A percentile compares a stretch with the other conserved stretches of the same genome.
Conservation (phyloP, 2,888 invertebrate species). For the Cantharis rustica region DNA sequence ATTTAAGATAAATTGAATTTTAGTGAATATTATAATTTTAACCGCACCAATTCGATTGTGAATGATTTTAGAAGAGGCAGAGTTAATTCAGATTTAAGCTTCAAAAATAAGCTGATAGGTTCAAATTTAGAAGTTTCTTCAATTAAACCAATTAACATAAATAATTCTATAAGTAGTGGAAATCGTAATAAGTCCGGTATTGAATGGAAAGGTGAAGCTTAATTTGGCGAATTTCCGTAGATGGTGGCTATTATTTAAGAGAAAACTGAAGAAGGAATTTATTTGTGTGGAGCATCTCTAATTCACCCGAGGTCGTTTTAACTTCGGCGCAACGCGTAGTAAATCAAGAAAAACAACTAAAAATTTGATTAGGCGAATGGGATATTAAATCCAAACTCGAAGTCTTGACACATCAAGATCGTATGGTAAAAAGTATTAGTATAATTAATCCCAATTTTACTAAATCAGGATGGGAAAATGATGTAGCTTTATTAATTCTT, state of each 20-base stretch:
- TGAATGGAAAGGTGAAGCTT: background rate
- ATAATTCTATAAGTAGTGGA: background rate
- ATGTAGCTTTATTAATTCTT: conserved; percentile 57
- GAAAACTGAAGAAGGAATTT: background rate
- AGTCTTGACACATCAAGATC: background rate
- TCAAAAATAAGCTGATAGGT: no score
- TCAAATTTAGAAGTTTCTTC: no score
- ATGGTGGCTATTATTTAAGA: background rate
- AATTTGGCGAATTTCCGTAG: background rate
- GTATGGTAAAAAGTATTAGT: background rate
- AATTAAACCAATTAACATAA: background rate
- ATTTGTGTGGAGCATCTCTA: background rate
- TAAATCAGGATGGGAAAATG: background rate
- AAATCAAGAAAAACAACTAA: background rate
- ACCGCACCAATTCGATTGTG: no score
- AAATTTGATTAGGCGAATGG: background rate
- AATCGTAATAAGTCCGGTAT: background rate
- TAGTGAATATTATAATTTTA: background rate
- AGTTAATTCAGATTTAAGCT: background rate
- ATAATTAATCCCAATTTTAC: background rate
- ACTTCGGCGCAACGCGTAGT: background rate
- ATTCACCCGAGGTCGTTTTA: background rate
- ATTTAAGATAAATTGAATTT: conserved; percentile 67
- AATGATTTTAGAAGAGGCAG: background rate
- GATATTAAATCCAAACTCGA: background rate